These are phyloP conservation scores for Hemiscyllium ocellatum DNA, from an alignment of 2,113 vertebrate genomes.

Conservation along the genomic window DNA sequence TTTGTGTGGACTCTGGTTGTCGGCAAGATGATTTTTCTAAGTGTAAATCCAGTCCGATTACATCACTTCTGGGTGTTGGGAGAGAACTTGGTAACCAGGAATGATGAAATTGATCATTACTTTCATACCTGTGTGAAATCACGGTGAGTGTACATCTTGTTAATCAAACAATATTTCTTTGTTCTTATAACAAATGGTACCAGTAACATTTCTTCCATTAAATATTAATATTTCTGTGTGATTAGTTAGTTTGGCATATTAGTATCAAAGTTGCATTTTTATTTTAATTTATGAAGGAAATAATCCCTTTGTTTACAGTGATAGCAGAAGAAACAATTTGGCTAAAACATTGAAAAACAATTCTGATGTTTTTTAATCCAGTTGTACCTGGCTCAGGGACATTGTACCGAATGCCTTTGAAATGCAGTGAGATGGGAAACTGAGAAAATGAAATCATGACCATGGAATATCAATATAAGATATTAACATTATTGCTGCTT, in stretches of 20 bases:
- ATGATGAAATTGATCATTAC: neutral
- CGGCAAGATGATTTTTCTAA: neutral
- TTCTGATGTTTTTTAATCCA: neutral
- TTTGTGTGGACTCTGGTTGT: neutral
- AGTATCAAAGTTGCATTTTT: neutral
- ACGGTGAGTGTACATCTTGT: neutral
- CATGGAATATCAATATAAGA: neutral
- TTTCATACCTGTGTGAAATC: neutral
- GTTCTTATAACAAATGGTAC: neutral
- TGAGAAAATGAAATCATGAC: neutral
- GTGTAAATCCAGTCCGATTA: neutral
- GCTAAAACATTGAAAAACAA: neutral
- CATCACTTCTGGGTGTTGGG: neutral
- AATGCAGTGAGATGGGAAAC: neutral
- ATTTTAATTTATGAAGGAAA: neutral
- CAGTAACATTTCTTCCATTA: neutral
- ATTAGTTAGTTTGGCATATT: neutral
- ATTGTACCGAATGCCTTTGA: neutral
- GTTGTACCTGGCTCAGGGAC: neutral
- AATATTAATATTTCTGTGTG: neutral
- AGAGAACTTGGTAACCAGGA: neutral
- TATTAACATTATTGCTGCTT: constrained; percentile 25
- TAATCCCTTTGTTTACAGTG: neutral
- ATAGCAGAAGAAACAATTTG: neutral
- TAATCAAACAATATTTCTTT: neutral